phyloP scores from a whole-genome alignment of 1,140 invertebrate species.

The Achatina immaculata region DNA sequence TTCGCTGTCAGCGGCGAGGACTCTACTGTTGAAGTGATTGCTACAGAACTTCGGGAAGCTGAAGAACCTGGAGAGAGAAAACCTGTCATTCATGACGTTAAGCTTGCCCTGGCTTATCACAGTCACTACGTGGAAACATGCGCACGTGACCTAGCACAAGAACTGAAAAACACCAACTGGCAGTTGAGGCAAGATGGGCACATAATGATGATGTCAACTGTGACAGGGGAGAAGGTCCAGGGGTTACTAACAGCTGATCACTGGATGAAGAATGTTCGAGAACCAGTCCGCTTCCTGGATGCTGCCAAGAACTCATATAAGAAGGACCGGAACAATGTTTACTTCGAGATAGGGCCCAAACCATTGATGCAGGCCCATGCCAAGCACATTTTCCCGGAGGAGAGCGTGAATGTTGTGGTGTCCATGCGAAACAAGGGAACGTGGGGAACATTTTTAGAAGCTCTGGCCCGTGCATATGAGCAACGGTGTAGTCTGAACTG shows the following conservation, averaged over 20 bases:
- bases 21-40: constrained; percentile 36
- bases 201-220: constrained; percentile 49
- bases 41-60: neutral
- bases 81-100: constrained; percentile 31
- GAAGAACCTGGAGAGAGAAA: neutral
- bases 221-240: constrained; percentile 41
- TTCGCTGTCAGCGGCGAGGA: constrained; percentile 54
- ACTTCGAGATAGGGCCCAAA: constrained; percentile 55
- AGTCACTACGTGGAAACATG: constrained; percentile 45
- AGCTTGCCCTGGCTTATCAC: constrained; percentile 53
- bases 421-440: constrained; percentile 50
- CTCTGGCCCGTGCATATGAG: constrained; percentile 27
- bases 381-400: constrained; percentile 38
- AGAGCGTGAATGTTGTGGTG: constrained; percentile 34
- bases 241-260: constrained; percentile 35
- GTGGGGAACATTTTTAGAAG: constrained; percentile 29
- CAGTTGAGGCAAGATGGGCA: neutral
- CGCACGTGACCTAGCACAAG: constrained; percentile 34
- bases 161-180: neutral
- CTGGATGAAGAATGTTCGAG: constrained; percentile 50
- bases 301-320: constrained; percentile 37
- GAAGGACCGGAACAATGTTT: constrained; percentile 39
- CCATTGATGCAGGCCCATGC: constrained; percentile 48
- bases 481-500: constrained; percentile 41
- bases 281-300: constrained; percentile 45